Conservation (phyloP, 2,888 invertebrate genomes). For the Lycia hirtaria region DNA sequence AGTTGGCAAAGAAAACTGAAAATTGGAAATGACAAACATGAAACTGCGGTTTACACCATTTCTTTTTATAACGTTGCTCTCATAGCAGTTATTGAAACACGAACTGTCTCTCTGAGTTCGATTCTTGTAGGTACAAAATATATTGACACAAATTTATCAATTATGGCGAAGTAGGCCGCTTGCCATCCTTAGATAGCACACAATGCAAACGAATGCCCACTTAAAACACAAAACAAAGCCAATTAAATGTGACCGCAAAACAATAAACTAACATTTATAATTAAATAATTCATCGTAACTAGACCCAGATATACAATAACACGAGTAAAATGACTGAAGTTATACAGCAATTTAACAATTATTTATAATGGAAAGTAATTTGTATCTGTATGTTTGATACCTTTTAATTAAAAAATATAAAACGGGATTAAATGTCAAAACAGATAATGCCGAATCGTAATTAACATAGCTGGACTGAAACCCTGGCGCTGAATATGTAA, state of each 20-base stretch:
- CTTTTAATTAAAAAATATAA: too few relatives aligned
- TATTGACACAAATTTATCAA: constrained; percentile 33
- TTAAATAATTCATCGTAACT: constrained; percentile 7
- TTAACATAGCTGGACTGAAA: too few relatives aligned
- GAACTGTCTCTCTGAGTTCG: constrained; percentile 14
- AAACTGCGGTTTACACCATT: constrained; percentile 24
- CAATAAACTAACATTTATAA: constrained; percentile 12
- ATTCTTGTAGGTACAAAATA: constrained; percentile 22
- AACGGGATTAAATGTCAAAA: too few relatives aligned
- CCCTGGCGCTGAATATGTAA: too few relatives aligned
- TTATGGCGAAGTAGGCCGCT: constrained; percentile 55
- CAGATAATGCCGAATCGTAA: too few relatives aligned
- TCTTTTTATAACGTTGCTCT: constrained; percentile 29
- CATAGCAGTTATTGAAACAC: constrained; percentile 7
- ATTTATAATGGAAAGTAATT: too few relatives aligned
- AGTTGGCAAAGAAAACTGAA: constrained; percentile 49
- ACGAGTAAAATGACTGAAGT: too few relatives aligned
- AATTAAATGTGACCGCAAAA: constrained; percentile 22
- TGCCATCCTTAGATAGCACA: constrained; percentile 46
- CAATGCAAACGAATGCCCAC: constrained; percentile 46
- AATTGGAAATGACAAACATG: constrained; percentile 37
- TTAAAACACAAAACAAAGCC: constrained; percentile 45
- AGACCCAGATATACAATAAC: not conserved
- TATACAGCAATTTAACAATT: too few relatives aligned
- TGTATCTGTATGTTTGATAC: too few relatives aligned